phyloP scores from a whole-genome alignment of 2,888 invertebrate species.

The Aphidius colemani region DNA sequence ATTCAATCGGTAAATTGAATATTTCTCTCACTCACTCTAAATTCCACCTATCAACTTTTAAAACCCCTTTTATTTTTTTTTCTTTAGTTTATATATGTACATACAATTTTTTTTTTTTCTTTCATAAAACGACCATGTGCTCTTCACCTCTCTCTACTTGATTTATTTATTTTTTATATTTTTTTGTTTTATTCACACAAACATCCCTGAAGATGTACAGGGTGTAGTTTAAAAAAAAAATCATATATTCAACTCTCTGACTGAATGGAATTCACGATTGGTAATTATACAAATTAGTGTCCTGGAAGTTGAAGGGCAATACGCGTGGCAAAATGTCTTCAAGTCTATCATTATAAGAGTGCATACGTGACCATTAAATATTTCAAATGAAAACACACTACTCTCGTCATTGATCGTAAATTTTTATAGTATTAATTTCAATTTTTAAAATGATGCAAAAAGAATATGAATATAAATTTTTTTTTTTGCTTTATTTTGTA shows the following conservation, averaged over 20 bases:
- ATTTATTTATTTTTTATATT: slow-evolving; percentile 7
- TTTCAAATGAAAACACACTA: slow-evolving; percentile 16
- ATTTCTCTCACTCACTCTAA: slow-evolving; percentile 17
- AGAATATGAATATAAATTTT: too few species aligned
- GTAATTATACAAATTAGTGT: slow-evolving; percentile 32
- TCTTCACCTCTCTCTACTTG: too few species aligned
- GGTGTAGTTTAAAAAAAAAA: not conserved
- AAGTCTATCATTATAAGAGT: slow-evolving; percentile 26
- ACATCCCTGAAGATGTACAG: not conserved
- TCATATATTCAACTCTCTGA: slow-evolving; percentile 17
- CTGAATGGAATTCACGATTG: slow-evolving; percentile 21
- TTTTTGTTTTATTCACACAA: not conserved
- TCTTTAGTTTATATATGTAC: not conserved
- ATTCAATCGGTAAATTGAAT: slow-evolving; percentile 38
- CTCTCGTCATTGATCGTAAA: slow-evolving; percentile 16
- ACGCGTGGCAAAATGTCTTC: slow-evolving; percentile 22
- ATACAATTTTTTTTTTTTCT: slow-evolving; percentile 12
- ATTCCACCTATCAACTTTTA: too few species aligned
- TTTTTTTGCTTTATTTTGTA: too few species aligned
- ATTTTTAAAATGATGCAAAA: too few species aligned
- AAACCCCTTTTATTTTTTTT: slow-evolving; percentile 4
- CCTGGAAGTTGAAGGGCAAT: slow-evolving; percentile 21
- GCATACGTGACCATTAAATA: slow-evolving; percentile 17
- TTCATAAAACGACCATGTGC: too few species aligned
- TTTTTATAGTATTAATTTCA: too few species aligned